A percentile compares a stretch with the other conserved stretches of the same genome.
Conservation (phyloP, 2,113 vertebrate species). For the Baryphthengus martii region DNA sequence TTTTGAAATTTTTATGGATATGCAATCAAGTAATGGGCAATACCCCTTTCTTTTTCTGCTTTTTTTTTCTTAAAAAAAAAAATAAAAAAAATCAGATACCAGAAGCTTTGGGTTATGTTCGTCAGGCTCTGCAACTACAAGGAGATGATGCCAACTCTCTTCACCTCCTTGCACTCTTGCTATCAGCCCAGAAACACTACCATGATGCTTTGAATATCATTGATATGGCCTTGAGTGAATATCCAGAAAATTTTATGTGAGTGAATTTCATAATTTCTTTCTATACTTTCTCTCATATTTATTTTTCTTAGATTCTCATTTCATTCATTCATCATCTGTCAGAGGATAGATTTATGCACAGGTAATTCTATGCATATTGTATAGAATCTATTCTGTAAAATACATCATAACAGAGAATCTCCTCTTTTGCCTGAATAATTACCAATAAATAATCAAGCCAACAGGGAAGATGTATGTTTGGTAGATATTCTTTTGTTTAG, state of each 20-base stretch:
- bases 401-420: background rate
- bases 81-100: slow-evolving; percentile 90
- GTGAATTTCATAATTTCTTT: slow-evolving; percentile 21
- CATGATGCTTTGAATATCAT: slow-evolving; percentile 96
- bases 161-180: slow-evolving; percentile 91
- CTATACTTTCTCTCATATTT: background rate
- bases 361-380: background rate
- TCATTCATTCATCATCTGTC: background rate
- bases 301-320: background rate
- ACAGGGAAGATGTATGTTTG: background rate
- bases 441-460: background rate
- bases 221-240: slow-evolving; percentile 97
- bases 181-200: slow-evolving; percentile 97
- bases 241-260: slow-evolving; percentile 97
- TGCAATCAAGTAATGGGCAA: background rate
- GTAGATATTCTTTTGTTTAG: background rate
- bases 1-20: background rate
- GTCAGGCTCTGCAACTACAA: slow-evolving; percentile 95
- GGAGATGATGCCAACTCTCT: slow-evolving; percentile 96
- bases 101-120: slow-evolving; percentile 94
- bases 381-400: background rate
- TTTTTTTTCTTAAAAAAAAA: no score
- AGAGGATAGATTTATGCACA: background rate
- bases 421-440: background rate
- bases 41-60: background rate